Conservation (phyloP, 2,113 vertebrate genomes). For the Fregata magnificens region DNA sequence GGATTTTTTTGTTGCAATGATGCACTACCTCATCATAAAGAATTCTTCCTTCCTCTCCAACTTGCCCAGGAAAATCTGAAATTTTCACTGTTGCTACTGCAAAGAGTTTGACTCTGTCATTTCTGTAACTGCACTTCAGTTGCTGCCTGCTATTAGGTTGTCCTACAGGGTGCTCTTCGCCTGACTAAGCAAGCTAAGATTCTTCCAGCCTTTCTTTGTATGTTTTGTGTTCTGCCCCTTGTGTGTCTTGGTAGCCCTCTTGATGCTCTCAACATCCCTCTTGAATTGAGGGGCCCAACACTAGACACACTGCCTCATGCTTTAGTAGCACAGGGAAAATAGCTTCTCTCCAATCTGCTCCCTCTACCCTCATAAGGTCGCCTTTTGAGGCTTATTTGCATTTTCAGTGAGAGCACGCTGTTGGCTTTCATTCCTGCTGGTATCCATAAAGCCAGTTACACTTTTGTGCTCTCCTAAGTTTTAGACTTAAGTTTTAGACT, state of each 20-base stretch:
- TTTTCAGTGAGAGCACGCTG: neutral
- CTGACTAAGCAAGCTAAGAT: neutral
- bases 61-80: neutral
- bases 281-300: neutral
- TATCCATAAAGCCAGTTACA: neutral
- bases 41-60: neutral
- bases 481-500: neutral
- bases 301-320: neutral
- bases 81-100: neutral
- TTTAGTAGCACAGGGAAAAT: neutral
- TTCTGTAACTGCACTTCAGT: neutral
- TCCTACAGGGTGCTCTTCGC: neutral
- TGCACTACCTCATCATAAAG: neutral
- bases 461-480: neutral
- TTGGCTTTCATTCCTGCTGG: neutral
- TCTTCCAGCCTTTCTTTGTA: neutral
- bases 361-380: rapidly evolving
- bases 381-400: neutral
- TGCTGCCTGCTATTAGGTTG: neutral
- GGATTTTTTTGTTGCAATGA: neutral
- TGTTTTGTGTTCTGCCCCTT: neutral
- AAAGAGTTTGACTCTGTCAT: neutral
- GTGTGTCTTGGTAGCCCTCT: neutral
- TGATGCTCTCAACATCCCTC: neutral
- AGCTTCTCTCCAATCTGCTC: neutral